phyloP scores from a whole-genome alignment of 2,888 invertebrate genomes.

The Mimachlamys varia region DNA sequence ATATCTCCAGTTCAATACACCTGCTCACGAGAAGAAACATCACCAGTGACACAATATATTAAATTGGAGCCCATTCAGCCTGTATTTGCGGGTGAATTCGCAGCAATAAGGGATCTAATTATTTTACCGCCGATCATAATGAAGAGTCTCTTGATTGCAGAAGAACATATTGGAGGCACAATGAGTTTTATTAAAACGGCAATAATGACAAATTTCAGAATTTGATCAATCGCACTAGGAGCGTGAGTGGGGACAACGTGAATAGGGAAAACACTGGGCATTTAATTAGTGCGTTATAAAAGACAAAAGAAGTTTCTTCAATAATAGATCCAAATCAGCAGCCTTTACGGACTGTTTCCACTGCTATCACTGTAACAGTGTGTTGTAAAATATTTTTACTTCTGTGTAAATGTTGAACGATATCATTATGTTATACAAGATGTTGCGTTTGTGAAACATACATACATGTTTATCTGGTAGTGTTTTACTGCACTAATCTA shows the following conservation, averaged over 20 bases:
- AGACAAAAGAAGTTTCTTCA: background rate
- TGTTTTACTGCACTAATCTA: no score
- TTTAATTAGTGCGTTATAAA: background rate
- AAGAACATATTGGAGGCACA: slow-evolving; percentile 28
- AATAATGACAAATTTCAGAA: slow-evolving; percentile 23
- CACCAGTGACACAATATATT: slow-evolving; percentile 33
- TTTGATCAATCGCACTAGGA: background rate
- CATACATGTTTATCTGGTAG: no score
- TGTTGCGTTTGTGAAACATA: no score
- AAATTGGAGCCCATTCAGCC: slow-evolving; percentile 9
- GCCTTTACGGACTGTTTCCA: background rate
- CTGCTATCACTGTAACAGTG: no score
- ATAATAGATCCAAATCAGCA: background rate
- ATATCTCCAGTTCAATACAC: slow-evolving; percentile 13
- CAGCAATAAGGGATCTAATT: slow-evolving; percentile 22
- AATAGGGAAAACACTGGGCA: background rate
- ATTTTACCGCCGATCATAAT: slow-evolving; percentile 27
- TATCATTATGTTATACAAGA: no score
- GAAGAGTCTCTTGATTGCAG: slow-evolving; percentile 29
- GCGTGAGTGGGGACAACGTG: background rate
- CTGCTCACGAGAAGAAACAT: background rate
- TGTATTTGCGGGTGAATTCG: slow-evolving; percentile 24
- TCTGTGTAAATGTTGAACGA: no score
- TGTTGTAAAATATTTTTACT: no score
- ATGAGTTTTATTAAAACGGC: slow-evolving; percentile 10